Evolutionary conservation across 2,888 invertebrate genomes (phyloP), one percentile per base, ranked within the genome.

Genomic region (Amphipoea oculea): DNA sequence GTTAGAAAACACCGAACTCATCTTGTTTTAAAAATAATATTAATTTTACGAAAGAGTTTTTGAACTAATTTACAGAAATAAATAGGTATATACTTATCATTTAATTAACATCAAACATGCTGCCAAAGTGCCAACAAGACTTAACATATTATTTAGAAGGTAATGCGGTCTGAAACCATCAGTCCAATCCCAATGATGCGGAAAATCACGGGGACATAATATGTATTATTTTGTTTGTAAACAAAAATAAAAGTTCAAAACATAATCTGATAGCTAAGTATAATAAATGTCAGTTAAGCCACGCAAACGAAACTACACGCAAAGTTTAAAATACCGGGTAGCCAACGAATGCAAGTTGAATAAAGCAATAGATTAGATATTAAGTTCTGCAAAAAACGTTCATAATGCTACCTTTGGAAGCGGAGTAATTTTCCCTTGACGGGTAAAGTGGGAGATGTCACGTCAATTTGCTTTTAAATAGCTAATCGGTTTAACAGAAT

Each of bases 361-460:
- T 84, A 57, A 84, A 86, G 86, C 69, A 73, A 86, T 86, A 77
- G 70, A 86, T 84, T 77, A 77, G 57, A 81, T 78, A 83, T 67
- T 75, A 67, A 45, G 29, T 80, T 86, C 83, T 66, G 71, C 60
- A 78, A 75, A 76, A 80, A 80, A 81, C 23, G 40, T 80, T 74
- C 48, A 54, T 76, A 77, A 76, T 76, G 60, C 45, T 78, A 67
- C 42, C 45, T 81, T 83, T 73, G 66, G 29, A 54, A 70, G 45
- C 71, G 54, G 6, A 73, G 73, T 73, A 69, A 75, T 81, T 80
- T 75, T 70, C 42, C 72, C 74, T 67, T 81, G 83, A 83, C 79
- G 74, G 83, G 69, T 70, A 84, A 84, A 89, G 78, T 88, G 79
- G 82, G 67, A 85, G 74, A 79, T 70, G 78, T 76, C 88, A 89